These are phyloP conservation scores for Drosophila tani DNA, from an alignment of 1,140 invertebrate genomes.

Conservation along the genomic window DNA sequence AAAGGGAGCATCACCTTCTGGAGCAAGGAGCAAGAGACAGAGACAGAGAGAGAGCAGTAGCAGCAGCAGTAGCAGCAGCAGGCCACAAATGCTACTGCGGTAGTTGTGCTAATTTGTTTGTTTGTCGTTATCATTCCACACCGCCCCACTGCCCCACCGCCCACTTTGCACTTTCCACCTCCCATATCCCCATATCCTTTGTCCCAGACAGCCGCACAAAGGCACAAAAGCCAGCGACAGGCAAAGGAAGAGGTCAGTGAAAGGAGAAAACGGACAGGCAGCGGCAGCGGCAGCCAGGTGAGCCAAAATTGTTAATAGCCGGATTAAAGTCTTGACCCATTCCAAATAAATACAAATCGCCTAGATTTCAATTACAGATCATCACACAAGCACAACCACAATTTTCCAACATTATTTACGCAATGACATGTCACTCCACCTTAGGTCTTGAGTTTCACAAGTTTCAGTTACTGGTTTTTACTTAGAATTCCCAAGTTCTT, in stretches of 20 bases:
- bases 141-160: neutral
- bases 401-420: neutral
- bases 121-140: constrained; percentile 76
- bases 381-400: neutral
- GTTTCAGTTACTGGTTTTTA: neutral
- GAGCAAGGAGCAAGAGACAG: constrained; percentile 14
- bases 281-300: constrained; percentile 11
- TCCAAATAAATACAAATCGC: constrained; percentile 17
- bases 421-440: neutral
- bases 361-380: constrained; percentile 16
- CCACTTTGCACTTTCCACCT: constrained; percentile 10
- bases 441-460: neutral
- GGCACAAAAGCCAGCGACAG: constrained; percentile 35
- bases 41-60: neutral
- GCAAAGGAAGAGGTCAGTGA: constrained; percentile 26
- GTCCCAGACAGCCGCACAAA: constrained; percentile 52
- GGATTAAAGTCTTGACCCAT: constrained; percentile 37
- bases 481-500: neutral
- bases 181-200: constrained; percentile 51
- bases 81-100: constrained; percentile 79
- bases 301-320: constrained; percentile 39
- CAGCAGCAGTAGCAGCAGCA: constrained; percentile 1
- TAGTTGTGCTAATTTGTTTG: constrained; percentile 83
- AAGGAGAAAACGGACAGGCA: constrained; percentile 20
- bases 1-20: constrained; percentile 50